Percentiles rank a stretch among this genome's conserved stretches.
These are phyloP conservation scores for Falco punctatus DNA, from an alignment of 2,113 vertebrate genomes.

Conservation along the genomic window DNA sequence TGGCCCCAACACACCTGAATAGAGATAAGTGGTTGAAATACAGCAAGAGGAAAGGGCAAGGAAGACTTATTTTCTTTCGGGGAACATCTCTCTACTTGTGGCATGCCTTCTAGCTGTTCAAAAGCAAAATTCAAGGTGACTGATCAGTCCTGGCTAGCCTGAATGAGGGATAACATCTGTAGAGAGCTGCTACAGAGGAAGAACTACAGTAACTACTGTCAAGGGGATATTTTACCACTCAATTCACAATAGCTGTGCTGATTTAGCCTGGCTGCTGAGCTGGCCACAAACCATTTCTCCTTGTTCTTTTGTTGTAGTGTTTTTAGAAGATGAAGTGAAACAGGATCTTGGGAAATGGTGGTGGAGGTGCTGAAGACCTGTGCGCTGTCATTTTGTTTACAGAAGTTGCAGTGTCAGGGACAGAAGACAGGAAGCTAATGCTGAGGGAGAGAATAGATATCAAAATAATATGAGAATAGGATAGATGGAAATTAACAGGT, in stretches of 20 bases:
- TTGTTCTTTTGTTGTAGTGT: not conserved
- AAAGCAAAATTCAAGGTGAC: not conserved
- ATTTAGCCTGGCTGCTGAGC: not conserved
- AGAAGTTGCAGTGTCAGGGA: not conserved
- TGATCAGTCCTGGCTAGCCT: not conserved
- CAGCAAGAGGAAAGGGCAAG: not conserved
- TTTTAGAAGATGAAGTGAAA: not conserved
- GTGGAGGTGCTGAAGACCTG: not conserved
- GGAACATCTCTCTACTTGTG: not conserved
- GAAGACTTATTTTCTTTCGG: not conserved
- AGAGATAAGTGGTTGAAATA: not conserved
- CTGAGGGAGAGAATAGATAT: not conserved
- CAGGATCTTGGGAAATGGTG: not conserved
- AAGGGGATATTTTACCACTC: not conserved
- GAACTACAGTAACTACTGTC: not conserved
- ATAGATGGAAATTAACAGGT: not conserved
- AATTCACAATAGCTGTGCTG: not conserved
- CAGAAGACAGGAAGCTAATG: not conserved
- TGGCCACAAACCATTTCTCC: not conserved
- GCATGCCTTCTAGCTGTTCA: not conserved
- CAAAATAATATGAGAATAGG: not conserved
- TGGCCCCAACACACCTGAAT: not conserved
- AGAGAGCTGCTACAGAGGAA: not conserved
- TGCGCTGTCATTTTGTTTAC: not conserved
- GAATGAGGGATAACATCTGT: not conserved